A percentile compares a stretch with the other conserved stretches of the same genome.
Conservation (phyloP, 2,113 vertebrate species). For the Ceyx melanurus region DNA sequence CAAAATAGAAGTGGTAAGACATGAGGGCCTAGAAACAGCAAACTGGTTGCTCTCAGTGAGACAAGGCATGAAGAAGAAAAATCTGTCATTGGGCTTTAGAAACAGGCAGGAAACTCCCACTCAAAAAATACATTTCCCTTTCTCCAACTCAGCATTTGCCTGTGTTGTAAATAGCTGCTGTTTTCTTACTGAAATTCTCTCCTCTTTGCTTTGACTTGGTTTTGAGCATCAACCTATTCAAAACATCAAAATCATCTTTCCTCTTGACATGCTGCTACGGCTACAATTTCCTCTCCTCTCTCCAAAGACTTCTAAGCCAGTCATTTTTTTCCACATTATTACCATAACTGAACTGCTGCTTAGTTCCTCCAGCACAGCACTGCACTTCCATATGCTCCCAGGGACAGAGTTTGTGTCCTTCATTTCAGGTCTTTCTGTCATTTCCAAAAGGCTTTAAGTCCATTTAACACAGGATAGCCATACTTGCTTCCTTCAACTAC, state of each 20-base stretch:
- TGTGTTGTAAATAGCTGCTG: not conserved
- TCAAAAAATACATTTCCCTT: not conserved
- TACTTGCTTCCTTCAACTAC: not conserved
- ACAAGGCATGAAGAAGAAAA: not conserved
- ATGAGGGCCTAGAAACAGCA: conserved; percentile 26
- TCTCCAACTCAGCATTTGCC: not conserved
- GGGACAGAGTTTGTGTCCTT: not conserved
- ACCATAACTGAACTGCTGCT: not conserved
- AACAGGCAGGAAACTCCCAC: not conserved
- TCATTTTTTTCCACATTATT: not conserved
- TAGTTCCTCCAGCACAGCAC: not conserved
- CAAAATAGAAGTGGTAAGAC: conserved; percentile 54
- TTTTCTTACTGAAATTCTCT: not conserved
- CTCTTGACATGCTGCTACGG: not conserved
- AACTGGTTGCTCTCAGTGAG: not conserved
- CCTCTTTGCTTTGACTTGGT: not conserved
- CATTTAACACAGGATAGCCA: not conserved
- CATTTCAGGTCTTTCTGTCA: not conserved
- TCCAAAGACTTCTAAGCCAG: not conserved
- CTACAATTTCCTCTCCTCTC: not conserved
- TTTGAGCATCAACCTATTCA: not conserved
- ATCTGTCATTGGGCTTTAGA: not conserved
- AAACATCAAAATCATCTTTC: not conserved
- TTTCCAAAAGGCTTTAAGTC: not conserved
- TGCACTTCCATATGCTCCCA: not conserved